These are phyloP conservation scores for Pseudochromis fuscus DNA, from an alignment of 2,797 vertebrate species.

Conservation along the genomic window DNA sequence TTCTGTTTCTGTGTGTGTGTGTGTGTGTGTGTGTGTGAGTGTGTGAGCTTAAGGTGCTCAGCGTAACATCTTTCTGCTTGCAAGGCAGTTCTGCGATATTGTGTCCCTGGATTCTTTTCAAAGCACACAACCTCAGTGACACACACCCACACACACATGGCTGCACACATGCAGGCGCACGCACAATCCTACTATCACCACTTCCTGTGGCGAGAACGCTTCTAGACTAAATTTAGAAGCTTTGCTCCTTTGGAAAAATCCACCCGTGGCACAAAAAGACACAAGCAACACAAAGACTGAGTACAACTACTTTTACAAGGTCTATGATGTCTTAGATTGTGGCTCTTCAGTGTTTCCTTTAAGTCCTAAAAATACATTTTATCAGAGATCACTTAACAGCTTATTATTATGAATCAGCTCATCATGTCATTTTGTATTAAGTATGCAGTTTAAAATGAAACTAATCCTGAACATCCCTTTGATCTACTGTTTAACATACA, in stretches of 20 bases:
- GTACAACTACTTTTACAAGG: slow-evolving; percentile 31
- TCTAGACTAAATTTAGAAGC: slow-evolving; percentile 80
- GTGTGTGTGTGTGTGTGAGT: slow-evolving; percentile 55
- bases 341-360: slow-evolving; percentile 26
- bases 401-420: slow-evolving; percentile 11
- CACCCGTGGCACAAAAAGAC: slow-evolving; percentile 68
- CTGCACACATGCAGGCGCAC: slow-evolving; percentile 44
- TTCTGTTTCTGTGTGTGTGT: slow-evolving; percentile 56
- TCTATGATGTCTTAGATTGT: slow-evolving; percentile 44
- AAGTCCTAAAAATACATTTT: slow-evolving; percentile 18
- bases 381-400: slow-evolving; percentile 5
- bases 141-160: slow-evolving; percentile 47
- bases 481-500: not conserved
- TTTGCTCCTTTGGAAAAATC: slow-evolving; percentile 74
- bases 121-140: slow-evolving; percentile 62
- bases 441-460: not conserved
- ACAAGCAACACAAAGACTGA: slow-evolving; percentile 53
- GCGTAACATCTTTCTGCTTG: slow-evolving; percentile 62
- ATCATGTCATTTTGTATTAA: slow-evolving; percentile 6
- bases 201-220: slow-evolving; percentile 78
- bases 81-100: slow-evolving; percentile 55
- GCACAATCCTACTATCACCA: slow-evolving; percentile 79
- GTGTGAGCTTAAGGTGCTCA: slow-evolving; percentile 44
- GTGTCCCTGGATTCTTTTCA: slow-evolving; percentile 71
- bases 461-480: slow-evolving; percentile 8